Base-by-base conservation (phyloP, 1,140 invertebrate species). In the Drosophila ironensis region DNA sequence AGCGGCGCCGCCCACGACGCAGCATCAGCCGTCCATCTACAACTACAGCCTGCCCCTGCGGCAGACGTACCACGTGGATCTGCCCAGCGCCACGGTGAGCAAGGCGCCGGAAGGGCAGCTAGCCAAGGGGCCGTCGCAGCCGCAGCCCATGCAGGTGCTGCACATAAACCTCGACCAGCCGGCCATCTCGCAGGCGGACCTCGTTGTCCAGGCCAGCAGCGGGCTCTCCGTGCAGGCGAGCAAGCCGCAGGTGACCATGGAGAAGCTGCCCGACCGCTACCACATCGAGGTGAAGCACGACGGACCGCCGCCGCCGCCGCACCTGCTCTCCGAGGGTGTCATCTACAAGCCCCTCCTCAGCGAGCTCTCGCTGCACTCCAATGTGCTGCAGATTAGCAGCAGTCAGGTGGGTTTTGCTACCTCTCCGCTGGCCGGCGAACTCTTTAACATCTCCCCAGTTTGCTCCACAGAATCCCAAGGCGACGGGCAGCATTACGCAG, bases 141-240 rank as follows among this genome's bases (percentile, higher is more conserved):
- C 66, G n/a, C 72, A 66, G 28, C 67, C 72, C 1, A 82, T 88
- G 67, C 88, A 88, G 41, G 88, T 90, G 19, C 70, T 89, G 33
- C 88, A 88, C 46, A 88, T 89, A 6, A 89, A 88, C 54, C 38
- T 89, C 54, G 88, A 89, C 64, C 82, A 88, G 47, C 88, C 88
- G 19, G 72, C 88, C 25, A 88, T 88, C 5, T 73, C 88, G 22
- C 88, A 89, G 27, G 35, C 80, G 4, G 76, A 87, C 19, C 53
- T 87, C 14, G 71, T 78, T 3, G 74, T 77, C 4, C 78, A 86
- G 19, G 38, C 80, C 24, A 30, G 57, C 14, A 54, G 57, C 12
- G 71, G 72, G 37, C 53, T 77, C 4, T 61, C 72, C 7, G 71
- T 82, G 9, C 75, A 87, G 69, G 51, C 74, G 14, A 69, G 73